Evolutionary conservation across 2,797 vertebrate genomes (phyloP).

Genomic region (Chaetodon trifasciatus): DNA sequence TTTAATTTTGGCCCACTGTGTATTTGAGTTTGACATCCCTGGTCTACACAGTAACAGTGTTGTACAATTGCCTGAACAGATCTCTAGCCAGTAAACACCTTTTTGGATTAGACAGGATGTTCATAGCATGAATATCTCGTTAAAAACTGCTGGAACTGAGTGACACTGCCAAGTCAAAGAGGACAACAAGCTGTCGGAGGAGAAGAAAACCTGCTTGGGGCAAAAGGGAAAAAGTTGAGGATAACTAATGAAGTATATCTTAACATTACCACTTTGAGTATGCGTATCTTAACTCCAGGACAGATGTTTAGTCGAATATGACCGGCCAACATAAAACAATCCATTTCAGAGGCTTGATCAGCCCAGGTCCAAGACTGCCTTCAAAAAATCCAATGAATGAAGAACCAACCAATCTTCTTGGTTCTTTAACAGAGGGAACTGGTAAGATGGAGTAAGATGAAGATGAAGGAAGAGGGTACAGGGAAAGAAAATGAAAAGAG

Average conservation of each 20-base stretch:
- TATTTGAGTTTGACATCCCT: no score
- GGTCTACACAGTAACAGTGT: neutral
- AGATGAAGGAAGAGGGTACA: slow-evolving; percentile 13
- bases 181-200: neutral
- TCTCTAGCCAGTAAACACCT: neutral
- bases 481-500: slow-evolving; percentile 62
- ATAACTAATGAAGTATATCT: neutral
- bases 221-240: neutral
- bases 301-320: neutral
- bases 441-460: slow-evolving; percentile 40
- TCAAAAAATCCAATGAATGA: slow-evolving; percentile 25
- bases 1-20: no score
- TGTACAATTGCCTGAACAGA: neutral
- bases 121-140: neutral
- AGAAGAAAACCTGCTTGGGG: neutral
- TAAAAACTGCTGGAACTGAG: neutral
- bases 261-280: neutral
- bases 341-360: neutral
- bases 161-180: neutral
- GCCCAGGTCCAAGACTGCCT: neutral
- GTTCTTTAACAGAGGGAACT: slow-evolving; percentile 30
- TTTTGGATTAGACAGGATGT: slow-evolving; percentile 4
- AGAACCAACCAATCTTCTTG: slow-evolving; percentile 31
- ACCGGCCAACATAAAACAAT: slow-evolving; percentile 1
- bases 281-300: neutral